Evolutionary conservation across 2,888 invertebrate genomes (phyloP), one percentile per base, ranked within the genome.

Genomic region (Camponotus fellah): DNA sequence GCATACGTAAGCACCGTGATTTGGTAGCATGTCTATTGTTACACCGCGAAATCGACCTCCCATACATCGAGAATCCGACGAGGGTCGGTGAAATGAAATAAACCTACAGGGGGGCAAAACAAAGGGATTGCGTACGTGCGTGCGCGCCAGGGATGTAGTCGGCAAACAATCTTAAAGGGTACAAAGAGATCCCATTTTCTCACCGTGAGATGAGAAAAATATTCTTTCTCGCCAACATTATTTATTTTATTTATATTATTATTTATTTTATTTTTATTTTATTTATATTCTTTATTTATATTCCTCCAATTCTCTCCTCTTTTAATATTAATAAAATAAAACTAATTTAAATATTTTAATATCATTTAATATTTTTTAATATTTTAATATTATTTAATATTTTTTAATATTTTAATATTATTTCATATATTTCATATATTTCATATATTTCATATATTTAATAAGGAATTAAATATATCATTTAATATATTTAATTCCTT

Each of bases 1-100:
- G 79, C 79, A 80, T 80, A 80, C 72, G 72, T 80, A 80, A 80
- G 79, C 79, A 72, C 60, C 49, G 34, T 80, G 79, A 80, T 80
- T 80, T 80, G 79, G 79, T 72, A 71, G 79, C 79, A 14, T 72
- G 79, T 71, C 12, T 49, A 80, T 80, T 80, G 79, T 80, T 79
- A 80, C 37, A 80, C 72, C 79, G 60, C 79, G 79, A 80, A 80
- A 80, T 80, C 79, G 79, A 49, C 60, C 79, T 72, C 46, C 60
- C 60, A 62, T 80, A 34, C 60, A 80, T 46, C 14, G 37, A 71
- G 60, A 46, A 17, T 17, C n/a, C 34, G 46, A 43, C 60, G 72
- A 80, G 72, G 72, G 79, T 80, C 60, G 72, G 5, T 26, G 60
- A 80, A 80, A 80, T 80, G 79, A 80, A 80, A 71, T 80, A 71